These are phyloP conservation scores for Portunus trituberculatus DNA, from an alignment of 1,140 invertebrate genomes.

Conservation along the genomic window DNA sequence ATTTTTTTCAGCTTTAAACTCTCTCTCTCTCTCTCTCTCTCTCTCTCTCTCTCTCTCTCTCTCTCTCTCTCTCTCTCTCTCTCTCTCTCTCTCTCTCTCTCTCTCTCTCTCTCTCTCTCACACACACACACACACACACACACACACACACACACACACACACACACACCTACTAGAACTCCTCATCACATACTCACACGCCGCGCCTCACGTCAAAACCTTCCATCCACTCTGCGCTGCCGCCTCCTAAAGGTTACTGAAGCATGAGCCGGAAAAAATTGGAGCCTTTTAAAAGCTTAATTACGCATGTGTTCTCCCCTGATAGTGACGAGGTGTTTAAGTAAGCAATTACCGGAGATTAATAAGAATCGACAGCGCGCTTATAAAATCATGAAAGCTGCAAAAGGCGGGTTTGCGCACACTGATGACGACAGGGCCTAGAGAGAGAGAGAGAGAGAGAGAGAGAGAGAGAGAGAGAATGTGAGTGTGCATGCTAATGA, in stretches of 20 bases:
- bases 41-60: no score
- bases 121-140: no score
- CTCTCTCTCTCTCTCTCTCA: no score
- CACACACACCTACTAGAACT: no score
- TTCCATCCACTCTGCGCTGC: not conserved
- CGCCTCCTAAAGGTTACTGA: not conserved
- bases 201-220: no score
- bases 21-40: no score
- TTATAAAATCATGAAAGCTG: not conserved
- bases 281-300: slow-evolving; percentile 1
- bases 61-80: no score
- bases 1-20: no score
- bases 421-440: not conserved
- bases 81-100: no score
- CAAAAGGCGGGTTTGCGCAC: not conserved
- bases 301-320: not conserved
- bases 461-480: not conserved
- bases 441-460: slow-evolving; percentile 20
- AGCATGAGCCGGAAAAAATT: not conserved
- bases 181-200: no score
- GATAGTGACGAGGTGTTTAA: slow-evolving; percentile 17
- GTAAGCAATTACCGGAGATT: slow-evolving; percentile 1
- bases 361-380: not conserved
- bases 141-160: no score
- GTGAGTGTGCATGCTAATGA: no score